phyloP scores from a whole-genome alignment of 1,140 invertebrate species.

The Lepidotrigona ventralis region DNA sequence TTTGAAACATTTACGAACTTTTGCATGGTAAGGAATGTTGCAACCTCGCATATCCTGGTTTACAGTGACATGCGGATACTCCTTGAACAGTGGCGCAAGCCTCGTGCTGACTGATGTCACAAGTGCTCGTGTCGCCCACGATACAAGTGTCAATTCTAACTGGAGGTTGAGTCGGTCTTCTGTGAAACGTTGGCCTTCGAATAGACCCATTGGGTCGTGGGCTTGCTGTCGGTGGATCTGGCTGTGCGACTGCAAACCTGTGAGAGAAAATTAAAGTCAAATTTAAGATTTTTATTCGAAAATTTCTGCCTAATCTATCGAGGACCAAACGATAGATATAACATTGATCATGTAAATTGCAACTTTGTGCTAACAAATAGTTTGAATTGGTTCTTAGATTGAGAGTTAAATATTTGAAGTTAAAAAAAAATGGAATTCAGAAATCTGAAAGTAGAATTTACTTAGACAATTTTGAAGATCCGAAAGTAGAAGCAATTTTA shows the following conservation, averaged over 20 bases:
- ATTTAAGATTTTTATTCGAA: background rate
- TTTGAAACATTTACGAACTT: slow-evolving; percentile 77
- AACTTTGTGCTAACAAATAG: too few relatives aligned
- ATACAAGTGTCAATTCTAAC: slow-evolving; percentile 96
- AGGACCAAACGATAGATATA: too few relatives aligned
- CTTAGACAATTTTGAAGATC: background rate
- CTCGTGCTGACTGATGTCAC: slow-evolving; percentile 92
- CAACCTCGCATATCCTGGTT: slow-evolving; percentile 90
- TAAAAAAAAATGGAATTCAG: background rate
- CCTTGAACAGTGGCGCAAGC: slow-evolving; percentile 92
- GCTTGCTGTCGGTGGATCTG: slow-evolving; percentile 62
- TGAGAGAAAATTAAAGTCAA: background rate
- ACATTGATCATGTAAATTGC: too few relatives aligned
- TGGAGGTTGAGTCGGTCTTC: slow-evolving; percentile 83
- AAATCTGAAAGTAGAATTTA: background rate
- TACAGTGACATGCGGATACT: slow-evolving; percentile 94
- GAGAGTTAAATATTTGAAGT: background rate
- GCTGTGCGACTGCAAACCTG: slow-evolving; percentile 74
- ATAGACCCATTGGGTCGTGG: slow-evolving; percentile 59
- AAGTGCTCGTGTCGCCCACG: slow-evolving; percentile 95
- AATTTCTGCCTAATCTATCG: background rate
- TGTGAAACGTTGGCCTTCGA: slow-evolving; percentile 80
- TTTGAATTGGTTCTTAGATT: too few relatives aligned
- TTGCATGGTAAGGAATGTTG: slow-evolving; percentile 90
- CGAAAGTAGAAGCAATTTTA: background rate